A percentile compares a stretch with the other conserved stretches of the same genome.
phyloP scores from a whole-genome alignment of 2,888 invertebrate species.

The Nomada goodeniana region DNA sequence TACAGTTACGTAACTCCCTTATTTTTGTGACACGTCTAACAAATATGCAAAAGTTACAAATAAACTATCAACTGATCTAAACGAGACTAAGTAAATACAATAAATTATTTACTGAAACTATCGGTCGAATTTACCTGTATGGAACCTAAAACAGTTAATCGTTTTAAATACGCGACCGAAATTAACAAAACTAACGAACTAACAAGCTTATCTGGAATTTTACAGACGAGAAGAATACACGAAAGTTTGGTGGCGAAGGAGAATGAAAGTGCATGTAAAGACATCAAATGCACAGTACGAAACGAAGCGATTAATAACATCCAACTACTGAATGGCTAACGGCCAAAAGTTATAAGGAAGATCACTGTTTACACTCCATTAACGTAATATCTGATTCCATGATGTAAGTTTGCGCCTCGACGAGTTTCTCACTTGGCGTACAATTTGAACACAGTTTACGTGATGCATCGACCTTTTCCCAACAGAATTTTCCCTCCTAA shows the following conservation, averaged over 20 bases:
- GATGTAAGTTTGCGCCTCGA: conserved; percentile 32
- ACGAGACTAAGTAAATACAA: too few relatives aligned
- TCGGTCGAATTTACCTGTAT: not conserved
- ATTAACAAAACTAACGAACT: too few relatives aligned
- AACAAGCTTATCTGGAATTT: not conserved
- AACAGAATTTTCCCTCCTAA: conserved; percentile 35
- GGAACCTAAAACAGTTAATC: too few relatives aligned
- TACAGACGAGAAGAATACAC: not conserved
- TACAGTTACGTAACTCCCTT: conserved; percentile 67
- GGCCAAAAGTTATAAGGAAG: conserved; percentile 40
- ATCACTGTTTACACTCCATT: conserved; percentile 65
- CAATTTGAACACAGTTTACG: conserved; percentile 49
- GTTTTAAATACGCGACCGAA: too few relatives aligned
- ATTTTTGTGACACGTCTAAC: conserved; percentile 28
- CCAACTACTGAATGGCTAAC: conserved; percentile 26
- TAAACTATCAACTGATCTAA: not conserved
- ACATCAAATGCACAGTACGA: conserved; percentile 1
- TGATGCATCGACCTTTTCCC: conserved; percentile 44
- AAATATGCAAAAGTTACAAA: not conserved
- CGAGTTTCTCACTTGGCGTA: conserved; percentile 56
- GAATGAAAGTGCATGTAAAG: too few relatives aligned
- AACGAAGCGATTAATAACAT: conserved; percentile 22
- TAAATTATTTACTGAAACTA: too few relatives aligned
- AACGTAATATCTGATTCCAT: conserved; percentile 46
- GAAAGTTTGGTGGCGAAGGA: too few relatives aligned